Conservation (phyloP, 1,140 invertebrate genomes). For the Anoplophora glabripennis region DNA sequence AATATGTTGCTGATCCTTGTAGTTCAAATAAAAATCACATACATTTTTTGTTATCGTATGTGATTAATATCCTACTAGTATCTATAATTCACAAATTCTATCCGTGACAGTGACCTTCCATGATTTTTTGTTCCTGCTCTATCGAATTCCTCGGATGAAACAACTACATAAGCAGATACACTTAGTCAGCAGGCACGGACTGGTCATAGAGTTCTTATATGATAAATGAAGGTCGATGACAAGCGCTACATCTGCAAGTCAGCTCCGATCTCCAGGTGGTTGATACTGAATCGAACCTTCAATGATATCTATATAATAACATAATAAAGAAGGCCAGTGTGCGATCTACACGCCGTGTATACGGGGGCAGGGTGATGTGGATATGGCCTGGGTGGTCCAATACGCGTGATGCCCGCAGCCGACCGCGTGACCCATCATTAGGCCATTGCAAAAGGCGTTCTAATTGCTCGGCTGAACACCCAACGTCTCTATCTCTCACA, state of each 20-base stretch:
- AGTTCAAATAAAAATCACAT: too few species aligned
- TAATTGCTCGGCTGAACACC: conserved; percentile 41
- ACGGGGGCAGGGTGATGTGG: conserved; percentile 16
- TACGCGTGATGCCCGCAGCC: conserved; percentile 35
- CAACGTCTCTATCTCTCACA: conserved; percentile 38
- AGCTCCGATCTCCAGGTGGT: conserved; percentile 16
- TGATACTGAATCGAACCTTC: not conserved
- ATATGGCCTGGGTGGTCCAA: conserved; percentile 38
- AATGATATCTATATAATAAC: conserved; percentile 18
- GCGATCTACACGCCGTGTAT: conserved; percentile 1
- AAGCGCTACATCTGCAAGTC: conserved; percentile 14
- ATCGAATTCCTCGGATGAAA: too few species aligned
- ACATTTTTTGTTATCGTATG: too few species aligned
- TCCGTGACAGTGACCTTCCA: too few species aligned
- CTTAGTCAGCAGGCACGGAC: not conserved
- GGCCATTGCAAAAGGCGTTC: conserved; percentile 44
- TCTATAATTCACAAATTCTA: too few species aligned
- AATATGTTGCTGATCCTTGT: too few species aligned
- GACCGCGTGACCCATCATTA: conserved; percentile 42
- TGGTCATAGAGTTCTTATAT: conserved; percentile 9
- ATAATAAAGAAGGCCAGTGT: conserved; percentile 11
- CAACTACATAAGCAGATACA: too few species aligned
- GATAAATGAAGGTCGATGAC: conserved; percentile 8
- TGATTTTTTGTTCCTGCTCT: too few species aligned
- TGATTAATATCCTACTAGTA: too few species aligned